Percentiles rank a stretch among this genome's conserved stretches.
Conservation (phyloP, 1,140 invertebrate species). For the Leptoteleia sp. region DNA sequence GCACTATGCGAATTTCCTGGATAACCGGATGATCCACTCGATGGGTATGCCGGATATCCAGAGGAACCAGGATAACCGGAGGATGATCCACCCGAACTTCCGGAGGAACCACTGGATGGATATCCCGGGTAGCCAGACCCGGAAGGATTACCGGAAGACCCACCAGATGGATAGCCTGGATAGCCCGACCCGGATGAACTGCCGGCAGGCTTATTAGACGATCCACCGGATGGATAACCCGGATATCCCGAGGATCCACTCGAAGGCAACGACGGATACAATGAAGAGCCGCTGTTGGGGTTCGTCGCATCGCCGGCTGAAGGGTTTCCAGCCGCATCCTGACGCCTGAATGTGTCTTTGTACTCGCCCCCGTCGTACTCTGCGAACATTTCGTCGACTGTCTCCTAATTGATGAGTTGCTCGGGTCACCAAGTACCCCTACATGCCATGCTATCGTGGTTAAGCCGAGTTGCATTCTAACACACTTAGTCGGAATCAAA, state of each 20-base stretch:
- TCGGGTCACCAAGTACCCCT: constrained; percentile 21
- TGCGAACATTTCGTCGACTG: constrained; percentile 75
- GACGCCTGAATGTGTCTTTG: constrained; percentile 47
- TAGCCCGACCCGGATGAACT: constrained; percentile 26
- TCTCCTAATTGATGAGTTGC: constrained; percentile 56
- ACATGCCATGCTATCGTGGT: constrained; percentile 52
- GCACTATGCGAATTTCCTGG: not conserved
- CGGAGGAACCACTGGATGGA: constrained; percentile 35
- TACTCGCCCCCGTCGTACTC: constrained; percentile 66
- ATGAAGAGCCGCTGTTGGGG: constrained; percentile 5
- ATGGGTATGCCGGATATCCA: constrained; percentile 33
- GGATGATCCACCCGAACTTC: constrained; percentile 49
- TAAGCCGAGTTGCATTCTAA: constrained; percentile 13
- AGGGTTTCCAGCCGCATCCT: constrained; percentile 38
- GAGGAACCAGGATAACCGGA: constrained; percentile 58
- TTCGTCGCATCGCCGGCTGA: not conserved
- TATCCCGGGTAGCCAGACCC: constrained; percentile 1
- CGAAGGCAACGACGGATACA: constrained; percentile 32
- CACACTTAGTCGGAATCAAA: constrained; percentile 1
- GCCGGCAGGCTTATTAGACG: constrained; percentile 36
- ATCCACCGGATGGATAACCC: constrained; percentile 22
- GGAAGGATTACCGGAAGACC: constrained; percentile 49
- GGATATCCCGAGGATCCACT: constrained; percentile 21
- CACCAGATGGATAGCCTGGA: constrained; percentile 32
- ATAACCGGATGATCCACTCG: too few species aligned